phyloP scores from a whole-genome alignment of 2,113 vertebrate species.

The Centrocercus urophasianus region DNA sequence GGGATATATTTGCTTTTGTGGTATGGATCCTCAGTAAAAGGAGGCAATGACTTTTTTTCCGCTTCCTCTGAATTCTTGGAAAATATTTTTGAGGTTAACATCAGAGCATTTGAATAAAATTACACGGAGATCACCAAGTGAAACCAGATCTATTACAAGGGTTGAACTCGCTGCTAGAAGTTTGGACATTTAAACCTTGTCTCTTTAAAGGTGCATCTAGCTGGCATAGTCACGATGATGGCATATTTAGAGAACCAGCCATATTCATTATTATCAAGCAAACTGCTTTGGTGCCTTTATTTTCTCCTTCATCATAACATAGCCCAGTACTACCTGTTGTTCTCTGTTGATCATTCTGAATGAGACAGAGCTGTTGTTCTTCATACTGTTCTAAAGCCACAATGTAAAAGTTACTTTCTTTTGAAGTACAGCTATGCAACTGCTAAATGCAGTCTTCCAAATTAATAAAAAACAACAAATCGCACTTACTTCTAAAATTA shows the following conservation, averaged over 20 bases:
- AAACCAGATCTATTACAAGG: neutral
- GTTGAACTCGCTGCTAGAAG: neutral
- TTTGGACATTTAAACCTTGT: neutral
- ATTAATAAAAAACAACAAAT: neutral
- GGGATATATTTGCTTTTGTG: slow-evolving; percentile 71
- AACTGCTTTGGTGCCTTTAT: neutral
- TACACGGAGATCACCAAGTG: neutral
- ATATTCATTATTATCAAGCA: neutral
- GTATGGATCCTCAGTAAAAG: slow-evolving; percentile 68
- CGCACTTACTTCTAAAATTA: neutral
- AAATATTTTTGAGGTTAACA: slow-evolving; percentile 60
- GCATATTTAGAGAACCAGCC: neutral
- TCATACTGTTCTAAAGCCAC: neutral
- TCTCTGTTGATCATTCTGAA: neutral
- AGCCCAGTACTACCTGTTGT: neutral
- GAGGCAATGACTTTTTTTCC: slow-evolving; percentile 63
- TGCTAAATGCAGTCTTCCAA: neutral
- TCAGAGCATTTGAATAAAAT: slow-evolving; percentile 24
- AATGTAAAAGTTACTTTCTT: neutral
- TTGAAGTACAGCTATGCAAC: neutral
- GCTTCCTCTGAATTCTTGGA: slow-evolving; percentile 68
- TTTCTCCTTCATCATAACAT: neutral
- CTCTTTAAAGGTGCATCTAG: neutral
- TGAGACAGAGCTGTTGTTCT: neutral
- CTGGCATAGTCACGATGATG: neutral